Evolutionary conservation across 2,113 vertebrate species (phyloP).

Genomic region (Vulpes vulpes): DNA sequence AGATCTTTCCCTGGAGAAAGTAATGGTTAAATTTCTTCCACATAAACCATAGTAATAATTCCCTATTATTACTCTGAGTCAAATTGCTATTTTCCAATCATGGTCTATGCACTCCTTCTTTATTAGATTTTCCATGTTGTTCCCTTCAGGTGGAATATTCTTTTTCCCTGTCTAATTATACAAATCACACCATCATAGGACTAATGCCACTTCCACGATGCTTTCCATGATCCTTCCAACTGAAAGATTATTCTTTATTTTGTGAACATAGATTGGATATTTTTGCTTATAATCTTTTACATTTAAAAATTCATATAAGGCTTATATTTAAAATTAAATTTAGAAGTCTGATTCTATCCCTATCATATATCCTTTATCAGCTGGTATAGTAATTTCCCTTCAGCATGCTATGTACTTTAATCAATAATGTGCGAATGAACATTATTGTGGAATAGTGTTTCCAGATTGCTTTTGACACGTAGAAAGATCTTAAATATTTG

Average conservation of each 20-base stretch:
- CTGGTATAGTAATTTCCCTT: background rate
- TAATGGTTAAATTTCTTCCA: background rate
- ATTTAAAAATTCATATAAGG: background rate
- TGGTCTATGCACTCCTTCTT: background rate
- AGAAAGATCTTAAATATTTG: constrained; percentile 21
- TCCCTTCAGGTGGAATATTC: background rate
- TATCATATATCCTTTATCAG: background rate
- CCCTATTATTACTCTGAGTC: background rate
- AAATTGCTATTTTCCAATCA: background rate
- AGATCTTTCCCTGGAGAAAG: background rate
- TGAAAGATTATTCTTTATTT: background rate
- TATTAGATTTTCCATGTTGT: background rate
- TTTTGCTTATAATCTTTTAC: background rate
- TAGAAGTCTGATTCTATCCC: background rate
- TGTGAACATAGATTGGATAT: background rate
- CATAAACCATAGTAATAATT: background rate
- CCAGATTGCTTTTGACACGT: background rate
- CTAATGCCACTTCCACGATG: background rate
- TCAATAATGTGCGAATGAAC: background rate
- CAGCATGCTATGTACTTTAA: background rate
- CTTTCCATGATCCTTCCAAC: background rate
- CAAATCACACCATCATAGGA: background rate
- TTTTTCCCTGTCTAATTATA: background rate
- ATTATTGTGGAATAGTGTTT: background rate
- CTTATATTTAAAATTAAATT: background rate